phyloP scores from a whole-genome alignment of 1,140 invertebrate genomes.

The Choristoneura fumiferana region DNA sequence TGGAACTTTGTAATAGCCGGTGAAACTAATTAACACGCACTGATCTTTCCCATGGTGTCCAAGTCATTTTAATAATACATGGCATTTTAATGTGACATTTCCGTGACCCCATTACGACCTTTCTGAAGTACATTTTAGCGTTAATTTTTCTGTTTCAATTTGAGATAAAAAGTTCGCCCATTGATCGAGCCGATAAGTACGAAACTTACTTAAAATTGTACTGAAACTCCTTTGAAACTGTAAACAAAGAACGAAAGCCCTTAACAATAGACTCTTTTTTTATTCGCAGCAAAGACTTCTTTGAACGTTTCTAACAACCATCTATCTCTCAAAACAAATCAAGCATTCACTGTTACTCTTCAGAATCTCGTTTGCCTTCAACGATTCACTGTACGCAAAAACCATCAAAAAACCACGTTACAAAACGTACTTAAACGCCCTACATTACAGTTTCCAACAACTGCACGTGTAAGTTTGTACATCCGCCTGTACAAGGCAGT shows the following conservation, averaged over 20 bases:
- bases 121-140: too few relatives aligned
- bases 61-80: too few relatives aligned
- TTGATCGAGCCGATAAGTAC: too few relatives aligned
- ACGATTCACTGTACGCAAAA: conserved; percentile 34
- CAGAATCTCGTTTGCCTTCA: conserved; percentile 67
- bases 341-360: conserved; percentile 50
- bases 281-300: conserved; percentile 11
- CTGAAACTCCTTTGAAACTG: too few relatives aligned
- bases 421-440: conserved; percentile 27
- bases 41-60: too few relatives aligned
- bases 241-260: not conserved
- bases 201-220: too few relatives aligned
- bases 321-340: conserved; percentile 49
- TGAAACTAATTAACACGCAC: too few relatives aligned
- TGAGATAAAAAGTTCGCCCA: too few relatives aligned
- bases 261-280: not conserved
- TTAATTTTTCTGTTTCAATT: too few relatives aligned
- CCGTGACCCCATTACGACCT: too few relatives aligned
- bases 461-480: conserved; percentile 37
- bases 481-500: conserved; percentile 56
- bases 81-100: too few relatives aligned
- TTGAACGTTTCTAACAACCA: conserved; percentile 32
- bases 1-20: too few relatives aligned
- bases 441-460: conserved; percentile 36
- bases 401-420: not conserved